phyloP scores from a whole-genome alignment of 2,797 vertebrate species.

The Hozukius guyotensis region DNA sequence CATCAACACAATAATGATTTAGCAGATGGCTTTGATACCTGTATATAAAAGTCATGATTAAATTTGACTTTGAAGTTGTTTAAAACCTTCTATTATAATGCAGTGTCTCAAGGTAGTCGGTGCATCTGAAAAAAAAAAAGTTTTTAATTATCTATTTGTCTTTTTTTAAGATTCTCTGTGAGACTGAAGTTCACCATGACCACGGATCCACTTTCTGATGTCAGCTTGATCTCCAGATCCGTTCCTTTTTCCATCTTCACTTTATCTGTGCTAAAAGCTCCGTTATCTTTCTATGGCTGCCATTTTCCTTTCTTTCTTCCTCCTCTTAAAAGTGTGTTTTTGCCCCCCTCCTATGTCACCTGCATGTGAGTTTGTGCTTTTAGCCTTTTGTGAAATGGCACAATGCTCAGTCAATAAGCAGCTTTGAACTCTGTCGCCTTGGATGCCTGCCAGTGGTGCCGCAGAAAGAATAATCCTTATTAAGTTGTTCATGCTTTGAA shows the following conservation, averaged over 20 bases:
- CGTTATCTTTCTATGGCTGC: neutral
- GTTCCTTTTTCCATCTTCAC: neutral
- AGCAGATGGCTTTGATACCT: neutral
- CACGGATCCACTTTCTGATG: neutral
- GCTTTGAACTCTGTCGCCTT: slow-evolving; percentile 19
- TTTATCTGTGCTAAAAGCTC: neutral
- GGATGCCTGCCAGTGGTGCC: neutral
- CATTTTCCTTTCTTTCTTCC: neutral
- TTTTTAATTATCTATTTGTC: neutral
- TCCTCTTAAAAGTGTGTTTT: neutral
- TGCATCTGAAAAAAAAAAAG: neutral
- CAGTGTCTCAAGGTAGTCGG: neutral
- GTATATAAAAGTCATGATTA: neutral
- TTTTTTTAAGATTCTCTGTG: neutral
- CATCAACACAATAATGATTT: neutral
- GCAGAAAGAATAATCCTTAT: slow-evolving; percentile 1
- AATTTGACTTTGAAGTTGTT: neutral
- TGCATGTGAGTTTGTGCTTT: neutral
- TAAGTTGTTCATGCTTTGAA: slow-evolving; percentile 17
- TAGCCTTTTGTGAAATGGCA: slow-evolving; percentile 12
- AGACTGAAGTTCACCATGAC: neutral
- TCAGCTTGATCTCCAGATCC: neutral
- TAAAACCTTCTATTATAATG: neutral
- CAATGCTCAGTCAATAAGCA: slow-evolving; percentile 23
- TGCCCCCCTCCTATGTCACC: neutral